Evolutionary conservation across 1,140 invertebrate species (phyloP).

Genomic region (Drosophila pectinifera): DNA sequence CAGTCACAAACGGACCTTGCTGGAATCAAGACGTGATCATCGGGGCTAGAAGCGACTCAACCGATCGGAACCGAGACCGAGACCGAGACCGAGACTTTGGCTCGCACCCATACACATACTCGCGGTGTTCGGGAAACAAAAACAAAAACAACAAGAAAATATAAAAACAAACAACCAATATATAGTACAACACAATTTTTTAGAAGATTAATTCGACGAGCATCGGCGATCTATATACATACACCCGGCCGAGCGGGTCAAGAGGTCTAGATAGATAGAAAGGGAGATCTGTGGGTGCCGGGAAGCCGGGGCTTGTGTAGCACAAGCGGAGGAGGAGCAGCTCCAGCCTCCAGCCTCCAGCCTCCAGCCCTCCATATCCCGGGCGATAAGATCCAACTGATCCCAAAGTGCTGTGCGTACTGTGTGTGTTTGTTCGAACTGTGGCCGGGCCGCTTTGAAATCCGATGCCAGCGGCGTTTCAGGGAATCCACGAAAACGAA

Average conservation of each 20-base stretch:
- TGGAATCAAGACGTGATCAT: conserved; percentile 79
- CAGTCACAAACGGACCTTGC: conserved; percentile 78
- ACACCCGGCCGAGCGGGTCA: conserved; percentile 43
- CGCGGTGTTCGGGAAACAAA: conserved; percentile 31
- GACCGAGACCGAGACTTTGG: conserved; percentile 33
- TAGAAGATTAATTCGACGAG: conserved; percentile 59
- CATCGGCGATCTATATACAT: conserved; percentile 53
- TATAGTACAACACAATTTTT: conserved; percentile 39
- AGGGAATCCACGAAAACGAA: conserved; percentile 32
- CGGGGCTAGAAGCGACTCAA: conserved; percentile 51
- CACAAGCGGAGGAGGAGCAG: conserved; percentile 33
- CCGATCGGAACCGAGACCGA: conserved; percentile 29
- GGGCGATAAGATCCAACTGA: conserved; percentile 15
- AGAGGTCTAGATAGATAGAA: conserved; percentile 59
- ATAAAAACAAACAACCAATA: conserved; percentile 23
- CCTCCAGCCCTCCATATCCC: conserved; percentile 31
- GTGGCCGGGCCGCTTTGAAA: conserved; percentile 53
- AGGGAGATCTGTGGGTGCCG: conserved; percentile 15
- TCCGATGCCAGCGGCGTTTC: conserved; percentile 55
- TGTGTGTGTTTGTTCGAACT: conserved; percentile 16
- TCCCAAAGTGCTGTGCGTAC: conserved; percentile 8
- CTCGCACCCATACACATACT: conserved; percentile 31
- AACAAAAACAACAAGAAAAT: conserved; percentile 21
- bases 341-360: too few species aligned
- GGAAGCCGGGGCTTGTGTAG: conserved; percentile 21